These are phyloP conservation scores for Ceyx erithaca DNA, from an alignment of 2,797 vertebrate species.

Conservation along the genomic window DNA sequence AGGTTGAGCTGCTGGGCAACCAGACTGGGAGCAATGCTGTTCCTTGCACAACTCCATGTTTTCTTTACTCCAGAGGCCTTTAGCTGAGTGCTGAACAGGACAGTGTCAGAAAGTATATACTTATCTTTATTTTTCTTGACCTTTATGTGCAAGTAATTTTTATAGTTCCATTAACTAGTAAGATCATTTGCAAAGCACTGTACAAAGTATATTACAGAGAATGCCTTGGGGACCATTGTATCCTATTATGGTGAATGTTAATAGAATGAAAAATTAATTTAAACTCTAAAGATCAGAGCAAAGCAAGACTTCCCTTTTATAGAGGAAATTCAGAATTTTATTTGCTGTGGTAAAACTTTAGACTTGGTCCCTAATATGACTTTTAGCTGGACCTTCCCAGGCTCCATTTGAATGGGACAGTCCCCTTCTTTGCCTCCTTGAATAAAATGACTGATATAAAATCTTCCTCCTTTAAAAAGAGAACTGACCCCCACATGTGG, in stretches of 20 bases:
- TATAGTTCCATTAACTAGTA: slow-evolving; percentile 79
- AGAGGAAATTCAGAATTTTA: slow-evolving; percentile 32
- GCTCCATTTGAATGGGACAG: not conserved
- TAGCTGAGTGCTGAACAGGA: not conserved
- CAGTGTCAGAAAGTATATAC: slow-evolving; percentile 31
- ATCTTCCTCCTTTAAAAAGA: not conserved
- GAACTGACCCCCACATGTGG: not conserved
- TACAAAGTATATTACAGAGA: slow-evolving; percentile 74
- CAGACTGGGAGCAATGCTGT: not conserved
- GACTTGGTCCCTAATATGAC: slow-evolving; percentile 14
- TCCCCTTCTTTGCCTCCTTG: not conserved
- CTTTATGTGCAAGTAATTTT: slow-evolving; percentile 81
- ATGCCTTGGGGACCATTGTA: slow-evolving; percentile 67
- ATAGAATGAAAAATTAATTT: slow-evolving; percentile 77
- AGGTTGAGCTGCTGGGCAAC: not conserved
- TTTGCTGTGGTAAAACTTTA: slow-evolving; percentile 33
- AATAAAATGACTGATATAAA: not conserved
- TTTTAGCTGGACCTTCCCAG: not conserved
- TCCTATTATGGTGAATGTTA: slow-evolving; percentile 74
- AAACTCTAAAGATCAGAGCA: slow-evolving; percentile 60
- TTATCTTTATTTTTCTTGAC: slow-evolving; percentile 80
- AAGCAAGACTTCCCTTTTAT: slow-evolving; percentile 43
- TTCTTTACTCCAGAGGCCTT: slow-evolving; percentile 55
- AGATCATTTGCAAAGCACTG: slow-evolving; percentile 76
- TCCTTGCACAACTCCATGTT: slow-evolving; percentile 30